Percentiles rank a stretch among this genome's conserved stretches.
These are phyloP conservation scores for Cosmopolites sordidus DNA, from an alignment of 2,888 invertebrate genomes.

Conservation along the genomic window DNA sequence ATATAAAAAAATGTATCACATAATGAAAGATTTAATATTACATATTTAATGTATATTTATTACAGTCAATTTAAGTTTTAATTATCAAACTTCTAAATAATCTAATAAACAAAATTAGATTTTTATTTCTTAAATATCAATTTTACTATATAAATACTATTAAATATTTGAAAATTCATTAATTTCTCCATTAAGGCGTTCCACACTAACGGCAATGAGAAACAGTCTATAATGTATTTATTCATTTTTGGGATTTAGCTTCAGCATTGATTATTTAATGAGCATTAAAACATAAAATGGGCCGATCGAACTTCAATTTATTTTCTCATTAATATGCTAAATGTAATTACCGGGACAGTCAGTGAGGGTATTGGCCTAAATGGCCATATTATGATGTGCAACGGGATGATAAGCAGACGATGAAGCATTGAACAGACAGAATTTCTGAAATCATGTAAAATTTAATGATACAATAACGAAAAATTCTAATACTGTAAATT, in stretches of 20 bases:
- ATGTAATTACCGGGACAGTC: slow-evolving; percentile 35
- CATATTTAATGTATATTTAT: too few species aligned
- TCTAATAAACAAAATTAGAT: too few species aligned
- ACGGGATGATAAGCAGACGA: slow-evolving; percentile 18
- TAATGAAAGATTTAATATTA: too few species aligned
- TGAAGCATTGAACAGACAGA: not conserved
- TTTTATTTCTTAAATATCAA: too few species aligned
- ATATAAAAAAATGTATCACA: too few species aligned
- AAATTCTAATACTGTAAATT: not conserved
- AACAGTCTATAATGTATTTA: not conserved
- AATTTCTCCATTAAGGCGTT: too few species aligned
- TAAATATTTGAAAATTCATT: too few species aligned
- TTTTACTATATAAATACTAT: too few species aligned
- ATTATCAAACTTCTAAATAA: too few species aligned
- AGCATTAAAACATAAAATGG: slow-evolving; percentile 34
- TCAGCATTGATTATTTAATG: slow-evolving; percentile 29
- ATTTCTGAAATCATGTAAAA: slow-evolving; percentile 8
- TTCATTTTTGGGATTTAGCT: not conserved
- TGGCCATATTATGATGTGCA: slow-evolving; percentile 22
- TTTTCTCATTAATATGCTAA: slow-evolving; percentile 42
- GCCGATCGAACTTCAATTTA: slow-evolving; percentile 41
- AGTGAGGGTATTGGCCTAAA: slow-evolving; percentile 18
- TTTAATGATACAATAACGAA: slow-evolving; percentile 1
- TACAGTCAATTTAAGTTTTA: too few species aligned
- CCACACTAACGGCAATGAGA: not conserved